These are phyloP conservation scores for Sorex araneus DNA, from an alignment of 2,113 vertebrate genomes.

Conservation along the genomic window DNA sequence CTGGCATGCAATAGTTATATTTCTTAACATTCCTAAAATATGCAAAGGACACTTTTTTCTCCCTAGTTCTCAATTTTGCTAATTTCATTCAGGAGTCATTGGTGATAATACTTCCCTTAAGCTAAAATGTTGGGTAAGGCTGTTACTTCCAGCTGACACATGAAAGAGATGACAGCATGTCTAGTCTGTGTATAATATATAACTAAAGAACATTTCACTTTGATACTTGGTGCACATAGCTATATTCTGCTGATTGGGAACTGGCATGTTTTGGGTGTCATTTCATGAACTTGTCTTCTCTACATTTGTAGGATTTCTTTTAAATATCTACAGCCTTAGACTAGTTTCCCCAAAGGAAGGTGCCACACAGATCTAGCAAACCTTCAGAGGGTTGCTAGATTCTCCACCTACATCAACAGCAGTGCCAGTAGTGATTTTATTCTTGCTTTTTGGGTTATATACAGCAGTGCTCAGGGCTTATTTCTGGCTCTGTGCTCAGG, in stretches of 20 bases:
- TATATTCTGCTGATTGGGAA: not conserved
- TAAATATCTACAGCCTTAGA: not conserved
- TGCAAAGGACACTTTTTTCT: conserved; percentile 52
- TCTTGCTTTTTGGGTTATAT: too few species aligned
- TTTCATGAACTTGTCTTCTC: conserved; percentile 51
- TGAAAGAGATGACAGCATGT: conserved; percentile 71
- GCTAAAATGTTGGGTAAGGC: conserved; percentile 75
- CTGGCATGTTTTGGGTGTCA: not conserved
- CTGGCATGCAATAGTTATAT: conserved; percentile 58
- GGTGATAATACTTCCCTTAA: conserved; percentile 73
- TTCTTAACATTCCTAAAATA: conserved; percentile 73
- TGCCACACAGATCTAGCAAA: not conserved
- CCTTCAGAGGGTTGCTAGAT: conserved; percentile 3
- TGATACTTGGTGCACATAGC: not conserved
- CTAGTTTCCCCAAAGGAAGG: conserved; percentile 38
- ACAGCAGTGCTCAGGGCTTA: too few species aligned
- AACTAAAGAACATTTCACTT: not conserved
- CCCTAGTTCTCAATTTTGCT: conserved; percentile 73
- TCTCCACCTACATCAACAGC: not conserved
- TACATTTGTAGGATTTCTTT: conserved; percentile 32
- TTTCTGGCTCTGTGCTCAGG: too few species aligned
- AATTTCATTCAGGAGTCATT: conserved; percentile 76
- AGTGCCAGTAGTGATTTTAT: not conserved
- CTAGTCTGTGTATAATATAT: conserved; percentile 36
- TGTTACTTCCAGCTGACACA: conserved; percentile 77